These are phyloP conservation scores for Drosophila prolongata DNA, from an alignment of 2,888 invertebrate species.

Conservation along the genomic window DNA sequence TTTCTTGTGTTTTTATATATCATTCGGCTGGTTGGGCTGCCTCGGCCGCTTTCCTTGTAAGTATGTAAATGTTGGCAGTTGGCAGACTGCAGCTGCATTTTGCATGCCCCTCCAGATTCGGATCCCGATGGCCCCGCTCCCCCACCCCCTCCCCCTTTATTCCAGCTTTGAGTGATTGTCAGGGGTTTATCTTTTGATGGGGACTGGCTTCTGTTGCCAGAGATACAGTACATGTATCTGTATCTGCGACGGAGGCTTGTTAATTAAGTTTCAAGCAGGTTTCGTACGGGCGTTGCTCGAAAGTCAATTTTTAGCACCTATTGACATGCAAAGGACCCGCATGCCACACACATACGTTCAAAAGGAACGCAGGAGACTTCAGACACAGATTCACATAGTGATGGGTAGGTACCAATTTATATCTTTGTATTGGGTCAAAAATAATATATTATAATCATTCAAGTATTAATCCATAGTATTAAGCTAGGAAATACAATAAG, in stretches of 20 bases:
- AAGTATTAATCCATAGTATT: no score
- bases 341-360: conserved; percentile 25
- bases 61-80: conserved; percentile 69
- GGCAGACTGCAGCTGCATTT: conserved; percentile 63
- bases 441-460: no score
- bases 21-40: conserved; percentile 48
- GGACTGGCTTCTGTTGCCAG: conserved; percentile 72
- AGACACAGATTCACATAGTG: background rate
- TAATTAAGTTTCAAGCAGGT: conserved; percentile 72
- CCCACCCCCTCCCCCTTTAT: conserved; percentile 23
- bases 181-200: conserved; percentile 79
- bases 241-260: conserved; percentile 49
- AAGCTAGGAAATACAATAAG: no score
- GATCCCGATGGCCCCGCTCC: conserved; percentile 7
- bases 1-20: conserved; percentile 81
- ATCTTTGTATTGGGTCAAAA: no score
- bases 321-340: conserved; percentile 70
- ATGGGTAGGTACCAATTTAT: background rate
- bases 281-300: conserved; percentile 55
- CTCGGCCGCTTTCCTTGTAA: conserved; percentile 72
- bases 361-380: background rate
- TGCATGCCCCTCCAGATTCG: conserved; percentile 36
- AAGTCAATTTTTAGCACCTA: conserved; percentile 72
- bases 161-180: conserved; percentile 81
- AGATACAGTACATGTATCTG: conserved; percentile 47